Conservation (phyloP, 2,113 vertebrate species). For the Takifugu flavidus region DNA sequence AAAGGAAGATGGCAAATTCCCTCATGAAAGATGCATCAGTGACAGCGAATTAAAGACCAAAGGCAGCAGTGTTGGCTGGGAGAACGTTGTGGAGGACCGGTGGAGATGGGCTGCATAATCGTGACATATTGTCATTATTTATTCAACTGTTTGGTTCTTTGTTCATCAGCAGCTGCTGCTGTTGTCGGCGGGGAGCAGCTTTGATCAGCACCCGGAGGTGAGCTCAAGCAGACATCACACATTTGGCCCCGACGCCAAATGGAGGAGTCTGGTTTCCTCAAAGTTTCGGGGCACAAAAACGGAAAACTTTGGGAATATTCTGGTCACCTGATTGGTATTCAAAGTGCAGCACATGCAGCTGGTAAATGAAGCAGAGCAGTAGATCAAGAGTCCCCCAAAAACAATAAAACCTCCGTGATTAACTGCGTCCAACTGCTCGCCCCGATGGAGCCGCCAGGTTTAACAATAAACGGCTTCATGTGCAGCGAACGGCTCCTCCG, state of each 20-base stretch:
- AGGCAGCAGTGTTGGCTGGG: slow-evolving; percentile 56
- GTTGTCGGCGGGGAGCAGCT: slow-evolving; percentile 31
- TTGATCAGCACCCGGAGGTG: slow-evolving; percentile 55
- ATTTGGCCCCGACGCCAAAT: slow-evolving; percentile 53
- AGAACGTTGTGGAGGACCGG: slow-evolving; percentile 13
- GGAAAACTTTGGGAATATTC: too few species aligned
- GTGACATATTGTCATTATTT: slow-evolving; percentile 24
- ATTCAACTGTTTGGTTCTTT: neutral
- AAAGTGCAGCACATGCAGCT: too few species aligned
- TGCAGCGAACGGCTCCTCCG: too few species aligned
- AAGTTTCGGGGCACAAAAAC: too few species aligned
- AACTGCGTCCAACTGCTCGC: too few species aligned
- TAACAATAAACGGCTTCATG: too few species aligned
- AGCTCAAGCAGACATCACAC: slow-evolving; percentile 51
- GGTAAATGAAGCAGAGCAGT: too few species aligned
- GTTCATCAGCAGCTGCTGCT: slow-evolving; percentile 55
- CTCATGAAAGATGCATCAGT: slow-evolving; percentile 69
- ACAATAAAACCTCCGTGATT: too few species aligned
- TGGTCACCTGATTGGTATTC: too few species aligned
- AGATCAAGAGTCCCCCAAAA: too few species aligned
- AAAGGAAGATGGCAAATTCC: slow-evolving; percentile 54
- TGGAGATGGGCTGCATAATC: slow-evolving; percentile 40
- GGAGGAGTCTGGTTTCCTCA: slow-evolving; percentile 1
- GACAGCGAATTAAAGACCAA: slow-evolving; percentile 57
- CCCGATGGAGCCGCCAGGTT: too few species aligned